A percentile compares a stretch with the other conserved stretches of the same genome.
These are phyloP conservation scores for Brachyrhaphis roseni DNA, from an alignment of 2,797 vertebrate genomes.

Conservation along the genomic window DNA sequence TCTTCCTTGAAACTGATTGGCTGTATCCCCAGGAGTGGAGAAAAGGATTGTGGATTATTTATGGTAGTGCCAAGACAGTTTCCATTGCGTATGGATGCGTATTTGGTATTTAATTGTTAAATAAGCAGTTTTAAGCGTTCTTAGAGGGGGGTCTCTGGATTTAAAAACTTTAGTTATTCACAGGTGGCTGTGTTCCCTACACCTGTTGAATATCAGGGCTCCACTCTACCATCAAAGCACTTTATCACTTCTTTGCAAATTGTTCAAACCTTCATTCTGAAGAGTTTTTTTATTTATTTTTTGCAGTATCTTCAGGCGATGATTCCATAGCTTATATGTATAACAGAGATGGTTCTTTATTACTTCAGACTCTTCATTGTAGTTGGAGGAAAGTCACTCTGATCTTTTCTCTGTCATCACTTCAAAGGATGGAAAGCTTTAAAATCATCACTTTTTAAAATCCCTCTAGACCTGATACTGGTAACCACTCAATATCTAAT, in stretches of 20 bases:
- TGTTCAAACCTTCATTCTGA: neutral
- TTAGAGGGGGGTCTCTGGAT: no score
- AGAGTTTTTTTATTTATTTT: neutral
- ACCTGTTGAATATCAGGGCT: neutral
- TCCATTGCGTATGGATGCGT: neutral
- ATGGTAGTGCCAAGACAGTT: neutral
- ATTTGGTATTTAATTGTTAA: neutral
- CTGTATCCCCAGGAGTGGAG: neutral
- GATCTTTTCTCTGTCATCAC: neutral
- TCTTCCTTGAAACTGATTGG: neutral
- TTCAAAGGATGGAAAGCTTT: neutral
- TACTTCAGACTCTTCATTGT: neutral
- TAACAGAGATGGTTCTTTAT: neutral
- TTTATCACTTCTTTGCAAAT: neutral
- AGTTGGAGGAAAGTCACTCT: neutral
- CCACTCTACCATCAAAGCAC: neutral
- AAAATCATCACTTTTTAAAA: neutral
- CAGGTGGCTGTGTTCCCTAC: neutral
- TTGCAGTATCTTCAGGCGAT: neutral
- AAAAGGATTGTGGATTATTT: neutral
- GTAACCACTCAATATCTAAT: neutral
- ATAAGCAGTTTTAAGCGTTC: neutral
- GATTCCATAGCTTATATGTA: neutral
- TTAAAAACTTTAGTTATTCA: neutral
- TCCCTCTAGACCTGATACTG: neutral